Conservation (phyloP, 2,888 invertebrate species). For the Dendrolimus pini region DNA sequence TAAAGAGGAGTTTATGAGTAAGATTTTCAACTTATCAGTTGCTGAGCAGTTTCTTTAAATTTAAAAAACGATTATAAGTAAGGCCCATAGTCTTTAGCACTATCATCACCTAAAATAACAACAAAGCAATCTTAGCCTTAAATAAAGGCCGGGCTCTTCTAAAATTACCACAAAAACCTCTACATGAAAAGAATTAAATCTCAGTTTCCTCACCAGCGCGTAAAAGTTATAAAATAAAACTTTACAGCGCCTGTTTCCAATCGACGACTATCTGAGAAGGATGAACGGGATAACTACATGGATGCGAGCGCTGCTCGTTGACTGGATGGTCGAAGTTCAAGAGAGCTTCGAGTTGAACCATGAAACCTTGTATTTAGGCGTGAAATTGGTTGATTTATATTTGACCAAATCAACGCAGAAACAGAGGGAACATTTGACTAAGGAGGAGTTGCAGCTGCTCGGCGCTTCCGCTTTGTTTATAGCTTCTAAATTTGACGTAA, state of each 20-base stretch:
- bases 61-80: too few relatives aligned
- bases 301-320: constrained; percentile 96
- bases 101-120: too few relatives aligned
- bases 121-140: too few relatives aligned
- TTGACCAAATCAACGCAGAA: constrained; percentile 64
- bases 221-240: background rate
- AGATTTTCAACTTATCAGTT: too few relatives aligned
- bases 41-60: too few relatives aligned
- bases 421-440: constrained; percentile 78
- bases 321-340: constrained; percentile 99
- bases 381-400: constrained; percentile 95
- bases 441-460: constrained; percentile 92
- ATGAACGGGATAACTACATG: constrained; percentile 88
- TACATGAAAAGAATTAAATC: too few relatives aligned
- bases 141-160: too few relatives aligned
- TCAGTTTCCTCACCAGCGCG: too few relatives aligned
- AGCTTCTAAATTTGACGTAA: constrained; percentile 96
- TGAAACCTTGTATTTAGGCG: constrained; percentile 97
- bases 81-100: too few relatives aligned
- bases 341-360: constrained; percentile 98
- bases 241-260: constrained; percentile 79
- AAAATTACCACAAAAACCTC: too few relatives aligned
- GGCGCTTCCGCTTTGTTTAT: constrained; percentile 96
- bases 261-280: constrained; percentile 87
- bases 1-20: too few relatives aligned